Conservation (phyloP, 2,888 invertebrate genomes). For the Stenodema calcarata region DNA sequence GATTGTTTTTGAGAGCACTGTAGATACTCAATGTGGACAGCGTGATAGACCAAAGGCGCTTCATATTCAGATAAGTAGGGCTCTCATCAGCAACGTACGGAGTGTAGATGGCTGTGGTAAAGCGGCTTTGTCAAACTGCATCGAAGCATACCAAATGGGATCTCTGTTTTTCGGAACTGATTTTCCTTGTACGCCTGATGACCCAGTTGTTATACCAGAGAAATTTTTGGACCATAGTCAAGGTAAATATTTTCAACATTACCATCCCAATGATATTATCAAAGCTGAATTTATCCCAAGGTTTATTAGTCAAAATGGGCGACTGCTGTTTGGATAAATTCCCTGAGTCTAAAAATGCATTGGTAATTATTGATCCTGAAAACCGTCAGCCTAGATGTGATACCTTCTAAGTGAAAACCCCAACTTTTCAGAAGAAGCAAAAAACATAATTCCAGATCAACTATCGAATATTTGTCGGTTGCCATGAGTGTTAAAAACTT, state of each 20-base stretch:
- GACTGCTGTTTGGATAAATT: too few species aligned
- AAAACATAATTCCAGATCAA: too few species aligned
- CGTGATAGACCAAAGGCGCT: constrained; percentile 87
- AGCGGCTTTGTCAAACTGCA: constrained; percentile 79
- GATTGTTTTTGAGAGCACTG: constrained; percentile 79
- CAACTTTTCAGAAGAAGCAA: too few species aligned
- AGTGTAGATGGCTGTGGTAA: constrained; percentile 72
- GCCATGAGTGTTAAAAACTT: too few species aligned
- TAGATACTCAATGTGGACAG: constrained; percentile 75
- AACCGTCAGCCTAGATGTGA: too few species aligned
- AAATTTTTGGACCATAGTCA: constrained; percentile 78
- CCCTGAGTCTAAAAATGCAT: too few species aligned
- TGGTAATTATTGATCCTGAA: too few species aligned
- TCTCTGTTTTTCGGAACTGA: constrained; percentile 77
- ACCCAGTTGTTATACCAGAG: constrained; percentile 80
- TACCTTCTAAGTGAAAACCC: too few species aligned
- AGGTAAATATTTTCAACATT: constrained; percentile 60
- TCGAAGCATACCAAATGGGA: constrained; percentile 78
- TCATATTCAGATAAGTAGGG: constrained; percentile 82
- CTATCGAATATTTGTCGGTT: too few species aligned
- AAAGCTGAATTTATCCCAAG: too few species aligned
- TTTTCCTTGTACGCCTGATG: constrained; percentile 75
- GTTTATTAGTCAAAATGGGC: too few species aligned
- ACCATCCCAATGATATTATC: too few species aligned
- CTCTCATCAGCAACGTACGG: constrained; percentile 70